Evolutionary conservation across 2,888 invertebrate genomes (phyloP).

Genomic region (Heliconius aoede): DNA sequence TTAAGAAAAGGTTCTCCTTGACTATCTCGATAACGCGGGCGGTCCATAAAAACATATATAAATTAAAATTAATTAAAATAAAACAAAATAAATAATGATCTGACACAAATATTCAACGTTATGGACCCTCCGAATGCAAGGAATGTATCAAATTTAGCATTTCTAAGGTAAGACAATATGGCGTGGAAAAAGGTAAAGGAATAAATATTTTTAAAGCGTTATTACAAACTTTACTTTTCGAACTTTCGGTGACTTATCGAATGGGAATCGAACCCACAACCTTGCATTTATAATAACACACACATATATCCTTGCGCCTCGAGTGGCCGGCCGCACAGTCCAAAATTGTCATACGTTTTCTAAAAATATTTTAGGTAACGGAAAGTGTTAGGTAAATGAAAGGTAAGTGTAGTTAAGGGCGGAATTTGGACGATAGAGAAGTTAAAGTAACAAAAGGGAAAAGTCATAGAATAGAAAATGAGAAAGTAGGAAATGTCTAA

Average conservation of each 20-base stretch:
- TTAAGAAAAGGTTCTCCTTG: background rate
- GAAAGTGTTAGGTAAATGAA: too few relatives aligned
- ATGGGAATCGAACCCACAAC: background rate
- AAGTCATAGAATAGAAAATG: background rate
- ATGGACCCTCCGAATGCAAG: slow-evolving; percentile 7
- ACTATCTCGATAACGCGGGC: background rate
- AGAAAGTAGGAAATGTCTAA: too few relatives aligned
- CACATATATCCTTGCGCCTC: background rate
- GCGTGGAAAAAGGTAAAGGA: too few relatives aligned
- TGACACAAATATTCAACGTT: background rate
- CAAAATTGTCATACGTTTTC: too few relatives aligned
- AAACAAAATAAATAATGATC: background rate
- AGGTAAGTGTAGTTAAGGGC: background rate
- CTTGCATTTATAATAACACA: background rate
- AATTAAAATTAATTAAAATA: background rate
- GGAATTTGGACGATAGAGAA: background rate
- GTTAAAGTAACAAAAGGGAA: background rate
- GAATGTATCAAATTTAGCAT: background rate
- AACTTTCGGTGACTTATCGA: too few relatives aligned
- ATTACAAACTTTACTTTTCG: too few relatives aligned
- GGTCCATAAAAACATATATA: background rate
- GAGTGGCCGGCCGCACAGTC: too few relatives aligned
- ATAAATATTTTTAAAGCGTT: too few relatives aligned
- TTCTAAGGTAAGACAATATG: slow-evolving; percentile 41
- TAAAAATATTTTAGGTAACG: too few relatives aligned